Base-by-base conservation (phyloP, 2,797 vertebrate species). In the Liasis olivaceus region DNA sequence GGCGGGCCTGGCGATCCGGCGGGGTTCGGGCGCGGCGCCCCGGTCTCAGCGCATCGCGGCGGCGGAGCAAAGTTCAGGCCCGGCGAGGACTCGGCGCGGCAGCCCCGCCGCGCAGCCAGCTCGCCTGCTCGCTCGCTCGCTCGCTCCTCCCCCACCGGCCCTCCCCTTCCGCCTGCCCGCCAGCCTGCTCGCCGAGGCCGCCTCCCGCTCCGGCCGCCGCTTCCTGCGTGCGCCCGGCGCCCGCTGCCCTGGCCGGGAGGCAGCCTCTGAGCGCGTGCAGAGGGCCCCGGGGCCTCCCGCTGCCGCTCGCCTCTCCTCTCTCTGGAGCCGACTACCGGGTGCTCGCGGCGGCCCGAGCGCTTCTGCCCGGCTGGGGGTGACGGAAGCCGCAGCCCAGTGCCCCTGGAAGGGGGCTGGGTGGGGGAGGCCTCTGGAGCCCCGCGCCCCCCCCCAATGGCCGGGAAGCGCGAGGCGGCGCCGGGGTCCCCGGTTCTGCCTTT, bases 51-150 rank as follows among this genome's bases (percentile, higher is more conserved):
- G 84, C 85, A 58, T 26, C 62, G 84, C 51, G 84, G 90, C 90
- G 22, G 90, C 28, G 26, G 77, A 72, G 90, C 85, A 62, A 91
- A 91, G 91, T 91, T 87, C 92, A 54, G 87, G 91, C 88, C 88
- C 77, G 86, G 85, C 36, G 56, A 14, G 77, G 81, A 58, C 28
- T 92, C 88, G 62, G 88, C 66, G 72, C 51, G 17, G 54, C 85
- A 14, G 91, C 88, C 87, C 92, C 88, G 90, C 64, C 69, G 85
- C 87, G 36, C 91, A 22, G 51, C 47, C 91, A 42, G 31, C 31
- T 42, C 47, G 24, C 84, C n/a, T 31, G n/a, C 13, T 26, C 59
- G 28, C 88, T 47, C 1, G n/a, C 69, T 14, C 7, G 66, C 28
- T 86, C 95, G 95, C 92, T 42, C 66, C n/a, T 2, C 56, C 85